A percentile compares a stretch with the other conserved stretches of the same genome.
Evolutionary conservation across 2,797 vertebrate species (phyloP).

Genomic region (Neosalanx taihuensis): DNA sequence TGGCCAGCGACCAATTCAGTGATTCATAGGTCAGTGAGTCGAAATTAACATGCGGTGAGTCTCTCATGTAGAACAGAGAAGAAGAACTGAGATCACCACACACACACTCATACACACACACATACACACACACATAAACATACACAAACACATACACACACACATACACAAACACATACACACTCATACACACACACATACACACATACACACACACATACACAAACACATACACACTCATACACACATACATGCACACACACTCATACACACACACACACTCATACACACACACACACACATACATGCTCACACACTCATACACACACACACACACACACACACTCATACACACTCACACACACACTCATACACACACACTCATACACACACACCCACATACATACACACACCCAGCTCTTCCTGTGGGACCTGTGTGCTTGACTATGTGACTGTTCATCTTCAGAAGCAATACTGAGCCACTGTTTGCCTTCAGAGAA

Average conservation of each 20-base stretch:
- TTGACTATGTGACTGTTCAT: background rate
- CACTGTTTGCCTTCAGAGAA: background rate
- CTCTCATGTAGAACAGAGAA: slow-evolving; percentile 7
- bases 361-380: background rate
- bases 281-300: no score
- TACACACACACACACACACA: no score
- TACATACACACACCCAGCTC: background rate
- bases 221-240: no score
- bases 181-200: background rate
- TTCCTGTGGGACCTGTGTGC: background rate
- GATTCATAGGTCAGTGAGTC: slow-evolving; percentile 21
- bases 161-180: no score
- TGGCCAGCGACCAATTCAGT: slow-evolving; percentile 14
- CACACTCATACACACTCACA: background rate
- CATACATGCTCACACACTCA: no score
- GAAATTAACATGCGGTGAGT: slow-evolving; percentile 10
- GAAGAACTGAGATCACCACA: slow-evolving; percentile 1
- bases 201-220: background rate
- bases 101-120: background rate
- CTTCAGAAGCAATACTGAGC: background rate
- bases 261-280: no score
- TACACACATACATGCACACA: no score
- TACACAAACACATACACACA: no score
- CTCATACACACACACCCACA: background rate
- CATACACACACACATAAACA: no score